These are phyloP conservation scores for Clarias batrachus DNA, from an alignment of 2,113 vertebrate genomes.

Conservation along the genomic window DNA sequence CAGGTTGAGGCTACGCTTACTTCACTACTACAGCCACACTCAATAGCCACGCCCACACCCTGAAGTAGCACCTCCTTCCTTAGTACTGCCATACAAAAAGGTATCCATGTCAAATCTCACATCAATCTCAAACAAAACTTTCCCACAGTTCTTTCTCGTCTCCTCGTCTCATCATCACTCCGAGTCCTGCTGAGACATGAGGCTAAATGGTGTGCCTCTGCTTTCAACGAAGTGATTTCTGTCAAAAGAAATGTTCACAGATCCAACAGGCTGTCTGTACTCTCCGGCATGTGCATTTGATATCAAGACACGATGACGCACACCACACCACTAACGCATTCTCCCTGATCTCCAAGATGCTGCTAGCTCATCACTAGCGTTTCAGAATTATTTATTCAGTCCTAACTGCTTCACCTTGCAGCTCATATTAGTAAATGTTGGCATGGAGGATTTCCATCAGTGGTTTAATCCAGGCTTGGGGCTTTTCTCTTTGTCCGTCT, in stretches of 20 bases:
- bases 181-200: not conserved
- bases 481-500: not conserved
- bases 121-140: not conserved
- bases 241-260: not conserved
- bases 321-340: not conserved
- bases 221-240: not conserved
- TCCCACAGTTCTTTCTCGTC: not conserved
- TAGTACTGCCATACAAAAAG: not conserved
- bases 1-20: not conserved
- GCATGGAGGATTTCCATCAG: not conserved
- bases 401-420: not conserved
- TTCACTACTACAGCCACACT: not conserved
- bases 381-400: not conserved
- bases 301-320: not conserved
- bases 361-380: not conserved
- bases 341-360: not conserved
- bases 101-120: not conserved
- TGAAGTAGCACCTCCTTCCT: not conserved
- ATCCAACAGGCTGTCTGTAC: not conserved
- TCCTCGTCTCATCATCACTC: not conserved
- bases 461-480: not conserved
- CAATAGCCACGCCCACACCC: not conserved
- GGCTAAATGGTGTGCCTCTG: not conserved
- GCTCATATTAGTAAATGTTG: not conserved
- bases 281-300: not conserved